Evolutionary conservation across 2,113 vertebrate genomes (phyloP), one percentile per base, ranked within the genome.

Genomic region (Aptenodytes forsteri): DNA sequence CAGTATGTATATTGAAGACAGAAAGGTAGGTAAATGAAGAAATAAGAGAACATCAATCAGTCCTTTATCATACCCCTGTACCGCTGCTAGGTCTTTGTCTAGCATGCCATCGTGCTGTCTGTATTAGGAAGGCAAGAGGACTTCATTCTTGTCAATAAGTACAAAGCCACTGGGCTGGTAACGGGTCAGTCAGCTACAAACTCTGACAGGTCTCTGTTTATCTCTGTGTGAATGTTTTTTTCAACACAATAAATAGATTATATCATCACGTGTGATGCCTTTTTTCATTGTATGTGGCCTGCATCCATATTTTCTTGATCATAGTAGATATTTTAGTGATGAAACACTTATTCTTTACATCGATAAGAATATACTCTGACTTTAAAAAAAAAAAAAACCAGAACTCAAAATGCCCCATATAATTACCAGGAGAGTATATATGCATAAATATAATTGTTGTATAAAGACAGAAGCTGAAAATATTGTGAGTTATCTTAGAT

Each of bases 21-120:
- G 93, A 94, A 96, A 95, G 69, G 36, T 58, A 87, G 54, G 82
- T 65, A 97, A 97, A 96, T 93, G 82, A 97, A 93, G 69, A 96
- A 88, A 87, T 81, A 85, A 90, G 85, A 90, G 67, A 95, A 83
- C 65, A 96, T 92, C 90, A 54, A 54, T 93, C 95, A 92, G 75
- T 47, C 32, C 62, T 91, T 96, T 90, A 86, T 85, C 67, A 70
- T 72, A 75, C 4, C 10, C 22, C 55, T 65, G 30, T 89, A 52
- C 38, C 8, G 6, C 47, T 93, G 65, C 36, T 94, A 71, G 38
- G 27, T 82, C 47, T 96, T 87, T 83, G 44, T 94, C 72, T 93
- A 69, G 58, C 69, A 47, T 50, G 21, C n/a, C 75, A 80, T 87
- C 4, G 1, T 17, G 14, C 46, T 86, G 36, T 55, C 56, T 62